Evolutionary conservation across 2,888 invertebrate genomes (phyloP), one percentile per base, ranked within the genome.

Genomic region (Abscondita cerata): DNA sequence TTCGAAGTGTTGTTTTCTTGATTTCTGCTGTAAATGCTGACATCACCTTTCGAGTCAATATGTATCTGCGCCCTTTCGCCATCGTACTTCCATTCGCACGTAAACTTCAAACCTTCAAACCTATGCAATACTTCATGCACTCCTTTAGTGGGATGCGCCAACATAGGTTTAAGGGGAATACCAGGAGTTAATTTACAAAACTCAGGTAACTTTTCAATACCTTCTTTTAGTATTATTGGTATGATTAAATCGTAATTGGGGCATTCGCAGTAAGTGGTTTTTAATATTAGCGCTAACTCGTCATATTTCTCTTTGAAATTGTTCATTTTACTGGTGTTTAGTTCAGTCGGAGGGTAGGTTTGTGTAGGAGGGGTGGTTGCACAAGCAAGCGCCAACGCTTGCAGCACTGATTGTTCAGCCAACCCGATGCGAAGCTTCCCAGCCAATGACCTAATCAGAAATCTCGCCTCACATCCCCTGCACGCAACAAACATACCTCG

Each of bases 61-160:
- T 96, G 95, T 70, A 96, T 93, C 87, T 97, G 98, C 0, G 98
- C 98, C 72, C 99, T 85, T 84, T 99, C 99, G 0, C 99, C 99
- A 81, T 99, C 99, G 80, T 99, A 99, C 80, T 99, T 99, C 89
- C 92, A 99, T 82, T 99, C 99, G 79, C 98, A 98, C 0, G 98
- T 98, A 79, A 99, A 98, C 72, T 89, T 86, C 66, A 91, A 85
- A 11, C 90, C 89, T 62, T 81, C 80, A 60, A 80, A 88, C 73
- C 95, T 85, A 62, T 88, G 85, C 54, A 98, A 81, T 2, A 98
- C 92, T 78, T 97, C 96, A 65, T 89, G 86, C 1, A 98, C 92
- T 1, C 96, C 97, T 79, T 92, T 94, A 0, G 98, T 96, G 1
- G 99, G 98, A 77, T 98, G 98, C 0, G 99, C 99, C 74, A 99